Base-by-base conservation (phyloP, 1,140 invertebrate genomes). In the Brachystomella parvula region DNA sequence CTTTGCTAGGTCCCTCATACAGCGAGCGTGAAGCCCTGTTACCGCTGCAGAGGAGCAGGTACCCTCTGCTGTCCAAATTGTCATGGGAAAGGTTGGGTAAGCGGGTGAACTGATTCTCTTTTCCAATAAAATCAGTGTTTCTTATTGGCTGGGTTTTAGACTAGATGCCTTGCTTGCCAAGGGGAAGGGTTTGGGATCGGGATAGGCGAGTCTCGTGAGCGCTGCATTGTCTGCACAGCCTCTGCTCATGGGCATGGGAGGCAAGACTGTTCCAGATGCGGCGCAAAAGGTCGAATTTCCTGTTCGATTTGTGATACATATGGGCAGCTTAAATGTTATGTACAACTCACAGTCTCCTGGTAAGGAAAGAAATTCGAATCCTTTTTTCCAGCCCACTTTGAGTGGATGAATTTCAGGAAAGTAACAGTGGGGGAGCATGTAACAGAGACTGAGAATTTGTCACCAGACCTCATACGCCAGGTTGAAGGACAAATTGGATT, bases 1-100 rank as follows among this genome's bases (percentile, higher is more conserved):
- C n/a, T 59, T 24, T 61, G 2, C 28, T 79, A 80, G 74, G 82
- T 85, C 1, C 84, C 84, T 29, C 81, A 84, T 71, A 85, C 84
- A 19, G 79, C 81, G 2, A 80, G 78, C 6, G 76, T 83, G 17
- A 84, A 83, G 71, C 75, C 79, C 0, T 84, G 83, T 73, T 82
- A 84, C 73, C 73, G 77, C 3, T 84, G 83, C 71, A 56, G 64
- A 63, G 81, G 80, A 0, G 75, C 76, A 6, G 83, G 83, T 1
- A 77, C 76, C 28, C 75, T 82, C 6, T 75, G 75, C n/a, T 84
- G 83, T 74, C 72, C 73, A 26, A 76, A 79, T 29, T 84, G 83
- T 71, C 74, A 78, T 64, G 82, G 82, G 2, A 77, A 80, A 67
- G 83, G 82, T 65, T 79, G 78, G 76, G 82, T 83, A 75, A 74